Percentiles rank a stretch among this genome's conserved stretches.
Conservation (phyloP, 2,888 invertebrate species). For the Falcaria lacertinaria region DNA sequence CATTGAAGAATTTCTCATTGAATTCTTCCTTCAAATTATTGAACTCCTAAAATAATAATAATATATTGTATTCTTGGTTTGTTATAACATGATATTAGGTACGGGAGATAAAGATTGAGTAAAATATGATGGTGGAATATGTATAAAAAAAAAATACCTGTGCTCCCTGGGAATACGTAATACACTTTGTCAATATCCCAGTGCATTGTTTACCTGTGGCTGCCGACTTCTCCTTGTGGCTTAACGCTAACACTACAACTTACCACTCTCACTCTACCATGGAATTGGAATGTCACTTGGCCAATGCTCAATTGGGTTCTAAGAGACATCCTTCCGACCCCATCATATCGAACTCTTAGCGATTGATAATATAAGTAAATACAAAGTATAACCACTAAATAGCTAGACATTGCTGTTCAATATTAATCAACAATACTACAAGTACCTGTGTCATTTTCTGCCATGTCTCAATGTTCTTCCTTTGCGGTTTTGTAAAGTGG, state of each 20-base stretch:
- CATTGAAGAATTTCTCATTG: constrained; percentile 59
- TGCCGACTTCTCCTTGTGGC: constrained; percentile 23
- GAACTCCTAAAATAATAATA: constrained; percentile 56
- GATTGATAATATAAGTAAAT: neutral
- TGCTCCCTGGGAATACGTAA: neutral
- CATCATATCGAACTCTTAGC: neutral
- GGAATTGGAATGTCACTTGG: neutral
- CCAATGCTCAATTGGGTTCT: neutral
- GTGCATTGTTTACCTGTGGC: constrained; percentile 10
- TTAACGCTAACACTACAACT: neutral
- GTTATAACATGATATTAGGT: neutral
- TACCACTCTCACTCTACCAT: neutral
- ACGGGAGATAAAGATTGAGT: neutral
- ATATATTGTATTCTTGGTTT: constrained; percentile 5
- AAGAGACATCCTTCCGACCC: neutral
- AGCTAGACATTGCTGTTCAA: constrained; percentile 10
- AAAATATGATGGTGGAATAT: neutral
- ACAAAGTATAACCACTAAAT: constrained; percentile 1
- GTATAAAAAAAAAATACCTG: neutral
- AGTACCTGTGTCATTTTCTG: constrained; percentile 96
- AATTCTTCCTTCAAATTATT: constrained; percentile 66
- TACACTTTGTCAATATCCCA: neutral
- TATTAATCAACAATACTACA: constrained; percentile 16
- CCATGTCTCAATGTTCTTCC: constrained; percentile 99
- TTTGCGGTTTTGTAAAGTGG: constrained; percentile 99